Conservation (phyloP, 2,888 invertebrate genomes). For the Eurytoma adleriae region DNA sequence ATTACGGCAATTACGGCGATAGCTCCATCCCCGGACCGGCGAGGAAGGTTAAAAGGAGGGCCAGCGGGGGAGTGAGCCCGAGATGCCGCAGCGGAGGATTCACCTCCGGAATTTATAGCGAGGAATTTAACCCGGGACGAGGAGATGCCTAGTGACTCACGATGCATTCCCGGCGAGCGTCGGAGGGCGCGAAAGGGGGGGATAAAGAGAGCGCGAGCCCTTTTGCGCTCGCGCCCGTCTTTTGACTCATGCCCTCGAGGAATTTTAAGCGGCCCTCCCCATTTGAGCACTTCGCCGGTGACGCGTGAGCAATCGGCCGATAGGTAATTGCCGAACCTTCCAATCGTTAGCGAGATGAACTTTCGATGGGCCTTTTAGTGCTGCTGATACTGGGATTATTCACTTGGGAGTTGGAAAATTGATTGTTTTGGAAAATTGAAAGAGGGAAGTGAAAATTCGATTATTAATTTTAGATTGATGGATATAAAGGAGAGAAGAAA, state of each 20-base stretch:
- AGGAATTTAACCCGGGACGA: slow-evolving; percentile 17
- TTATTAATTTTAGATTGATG: too few relatives aligned
- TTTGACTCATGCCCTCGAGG: slow-evolving; percentile 41
- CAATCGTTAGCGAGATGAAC: too few relatives aligned
- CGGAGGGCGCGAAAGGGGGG: neutral
- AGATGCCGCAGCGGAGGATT: slow-evolving; percentile 17
- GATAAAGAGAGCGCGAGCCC: neutral
- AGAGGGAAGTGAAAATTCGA: too few relatives aligned
- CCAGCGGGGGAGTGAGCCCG: neutral
- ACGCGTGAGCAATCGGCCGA: neutral
- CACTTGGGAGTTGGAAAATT: too few relatives aligned
- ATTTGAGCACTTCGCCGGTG: neutral
- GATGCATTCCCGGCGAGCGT: slow-evolving; percentile 12
- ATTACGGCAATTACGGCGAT: neutral
- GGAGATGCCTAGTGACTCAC: slow-evolving; percentile 22
- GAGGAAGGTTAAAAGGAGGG: neutral
- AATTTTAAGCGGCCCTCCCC: slow-evolving; percentile 12
- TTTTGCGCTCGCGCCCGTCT: neutral
- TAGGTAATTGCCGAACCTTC: too few relatives aligned
- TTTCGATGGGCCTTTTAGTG: too few relatives aligned
- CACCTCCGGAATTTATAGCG: slow-evolving; percentile 12
- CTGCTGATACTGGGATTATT: too few relatives aligned
- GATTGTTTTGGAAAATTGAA: too few relatives aligned
- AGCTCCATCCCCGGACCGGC: neutral
- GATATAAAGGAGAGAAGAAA: too few relatives aligned